A percentile compares a stretch with the other conserved stretches of the same genome.
Evolutionary conservation across 2,888 invertebrate species (phyloP).

Genomic region (Drosophila gaucha): DNA sequence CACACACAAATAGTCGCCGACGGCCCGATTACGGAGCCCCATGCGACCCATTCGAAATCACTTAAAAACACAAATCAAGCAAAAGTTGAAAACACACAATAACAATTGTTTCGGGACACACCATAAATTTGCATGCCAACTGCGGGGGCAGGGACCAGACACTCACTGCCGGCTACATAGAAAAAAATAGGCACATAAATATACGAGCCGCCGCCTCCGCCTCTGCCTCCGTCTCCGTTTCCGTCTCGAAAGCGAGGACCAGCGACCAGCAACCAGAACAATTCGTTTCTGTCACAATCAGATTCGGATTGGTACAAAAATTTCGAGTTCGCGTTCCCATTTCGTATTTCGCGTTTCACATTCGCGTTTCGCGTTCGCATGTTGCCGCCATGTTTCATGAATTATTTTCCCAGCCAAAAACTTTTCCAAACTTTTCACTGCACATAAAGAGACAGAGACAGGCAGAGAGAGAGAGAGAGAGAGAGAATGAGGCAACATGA

Average conservation of each 20-base stretch:
- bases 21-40: conserved; percentile 53
- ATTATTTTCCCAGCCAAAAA: conserved; percentile 78
- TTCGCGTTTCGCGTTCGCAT: conserved; percentile 69
- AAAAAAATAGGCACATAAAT: conserved; percentile 70
- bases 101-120: conserved; percentile 82
- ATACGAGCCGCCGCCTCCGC: conserved; percentile 39
- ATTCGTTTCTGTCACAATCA: conserved; percentile 84
- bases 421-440: conserved; percentile 60
- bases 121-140: conserved; percentile 82
- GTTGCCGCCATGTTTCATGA: conserved; percentile 80
- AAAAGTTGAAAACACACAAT: conserved; percentile 80
- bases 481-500: background rate
- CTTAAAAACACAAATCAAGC: conserved; percentile 80
- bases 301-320: conserved; percentile 81
- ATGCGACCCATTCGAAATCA: conserved; percentile 77
- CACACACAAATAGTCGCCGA: conserved; percentile 58
- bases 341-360: conserved; percentile 48
- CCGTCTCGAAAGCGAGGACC: conserved; percentile 20
- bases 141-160: conserved; percentile 19
- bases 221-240: background rate
- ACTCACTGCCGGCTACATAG: conserved; percentile 17
- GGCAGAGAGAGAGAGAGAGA: conserved; percentile 6
- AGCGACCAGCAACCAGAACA: conserved; percentile 68
- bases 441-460: conserved; percentile 17
- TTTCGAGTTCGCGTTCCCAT: conserved; percentile 55